Base-by-base conservation (phyloP, 2,797 vertebrate species). In the Oryzias sinensis region DNA sequence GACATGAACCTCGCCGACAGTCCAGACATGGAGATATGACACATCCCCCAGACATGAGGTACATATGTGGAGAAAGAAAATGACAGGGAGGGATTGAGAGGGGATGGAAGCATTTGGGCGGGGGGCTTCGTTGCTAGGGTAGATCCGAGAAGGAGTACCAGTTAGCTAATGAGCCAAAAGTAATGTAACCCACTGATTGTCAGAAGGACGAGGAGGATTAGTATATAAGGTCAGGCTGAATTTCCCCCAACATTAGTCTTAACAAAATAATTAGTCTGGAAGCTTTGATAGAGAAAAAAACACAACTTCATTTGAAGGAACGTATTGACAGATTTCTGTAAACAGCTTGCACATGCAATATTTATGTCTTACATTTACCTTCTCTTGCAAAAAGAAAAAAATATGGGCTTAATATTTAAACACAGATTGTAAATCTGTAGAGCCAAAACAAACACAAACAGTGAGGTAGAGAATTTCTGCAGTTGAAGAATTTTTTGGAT, bases 151-250 rank as follows among this genome's bases (percentile, higher is more conserved):
- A 62, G 52, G 48, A 74, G 77, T 53, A 84, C 85, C 84, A 82
- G 84, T 77, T 79, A 74, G 62, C 74, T 82, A 87, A 81, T 85
- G 82, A 69, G 57, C 76, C 79, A 82, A 81, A 88, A 83, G 65
- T 86, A 81, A 88, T 80, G 71, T 68, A 85, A 81, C 82, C 81
- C 76, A 83, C 81, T 83, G 81, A 69, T 72, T 75, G 68, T 70
- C 63, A 66, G 72, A 66, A 82, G 84, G 80, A 76, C 68, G 70
- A 44, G 53, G 56, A 49, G 17, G 48, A 53, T 64, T 49, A 2
- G 37, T 59, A 59, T 17, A 59, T 33, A 46, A 57, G 42, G 56
- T 56, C 47, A 57, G 59, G 24, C 59, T 53, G 11, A 17, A 43
- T 56, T 54, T 58, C 6, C 20, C 49, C 56, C 56, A 37, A n/a